Evolutionary conservation across 2,113 vertebrate genomes (phyloP), one percentile per base, ranked within the genome.

Genomic region (Helogale parvula): DNA sequence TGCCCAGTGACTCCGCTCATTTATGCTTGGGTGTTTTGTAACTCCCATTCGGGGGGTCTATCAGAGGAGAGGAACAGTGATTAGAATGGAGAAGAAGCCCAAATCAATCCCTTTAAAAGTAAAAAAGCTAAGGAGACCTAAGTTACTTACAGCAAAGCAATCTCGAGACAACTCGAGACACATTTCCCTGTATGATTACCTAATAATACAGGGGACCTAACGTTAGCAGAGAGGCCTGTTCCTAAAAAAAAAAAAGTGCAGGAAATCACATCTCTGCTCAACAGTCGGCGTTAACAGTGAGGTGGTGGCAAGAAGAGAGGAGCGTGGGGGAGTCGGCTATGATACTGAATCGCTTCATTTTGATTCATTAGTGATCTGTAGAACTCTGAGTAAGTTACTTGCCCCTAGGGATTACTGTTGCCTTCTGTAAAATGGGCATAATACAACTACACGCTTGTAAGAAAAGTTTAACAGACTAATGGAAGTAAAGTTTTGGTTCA

Each of bases 311-410:
- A 31, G 19, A 0, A 5, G n/a, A 17, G 21, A 23, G 16, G 31
- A 0, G 1, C 3, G 0, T 3, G 33, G 2, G 31, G 35, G 23
- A 29, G 25, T 6, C 0, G 2, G 21, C 31, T 12, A 10, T 17
- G 19, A 15, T 5, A 8, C 3, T 2, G 1, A 12, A 2, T 7
- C 1, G 4, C 69, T 27, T 60, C 27, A 21, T 47, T 9, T 33
- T n/a, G n/a, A 33, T 3, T n/a, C 57, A 25, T 57, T 57, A 6
- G 5, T 7, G 14, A 33, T 45, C 50, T 5, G 0, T 4, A 60
- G 38, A 16, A 5, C 4, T 3, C 3, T 13, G 50, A 17, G 16
- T 23, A 52, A n/a, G 13, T 16, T 33, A 8, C 12, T 19, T 41
- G 21, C 35, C 85, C 27, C 83, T 68, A 16, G 57, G 52, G 7